phyloP scores from a whole-genome alignment of 2,113 vertebrate species.

The Mesitornis unicolor region DNA sequence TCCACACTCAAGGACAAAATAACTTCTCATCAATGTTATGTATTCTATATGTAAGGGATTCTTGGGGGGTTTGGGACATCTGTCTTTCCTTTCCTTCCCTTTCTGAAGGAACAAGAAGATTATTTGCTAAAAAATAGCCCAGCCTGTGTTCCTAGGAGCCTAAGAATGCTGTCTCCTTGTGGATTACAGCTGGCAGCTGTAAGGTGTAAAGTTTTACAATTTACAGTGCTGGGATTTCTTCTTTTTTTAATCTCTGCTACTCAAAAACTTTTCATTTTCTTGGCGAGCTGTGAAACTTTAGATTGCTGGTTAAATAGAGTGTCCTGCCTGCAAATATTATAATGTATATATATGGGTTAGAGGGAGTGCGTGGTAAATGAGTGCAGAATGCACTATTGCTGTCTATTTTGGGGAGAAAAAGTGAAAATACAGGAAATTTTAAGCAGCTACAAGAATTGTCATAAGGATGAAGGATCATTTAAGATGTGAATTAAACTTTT shows the following conservation, averaged over 20 bases:
- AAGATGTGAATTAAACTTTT: background rate
- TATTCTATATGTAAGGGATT: background rate
- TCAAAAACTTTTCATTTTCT: conserved; percentile 23
- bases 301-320: background rate
- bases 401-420: background rate
- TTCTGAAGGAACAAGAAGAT: background rate
- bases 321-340: conserved; percentile 10
- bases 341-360: background rate
- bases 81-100: background rate
- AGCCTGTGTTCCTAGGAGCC: background rate
- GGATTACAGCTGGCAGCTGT: conserved; percentile 43
- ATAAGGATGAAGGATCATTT: background rate
- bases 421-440: background rate
- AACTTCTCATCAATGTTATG: background rate
- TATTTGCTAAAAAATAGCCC: conserved; percentile 9
- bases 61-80: background rate
- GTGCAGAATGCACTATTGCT: background rate
- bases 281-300: conserved; percentile 6
- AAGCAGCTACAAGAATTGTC: background rate
- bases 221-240: conserved; percentile 46
- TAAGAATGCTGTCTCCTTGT: conserved; percentile 19
- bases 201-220: conserved; percentile 35
- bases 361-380: background rate
- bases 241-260: conserved; percentile 45
- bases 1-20: conserved; percentile 38